A percentile compares a stretch with the other conserved stretches of the same genome.
These are phyloP conservation scores for Pyrgilauda ruficollis DNA, from an alignment of 2,113 vertebrate genomes.

Conservation along the genomic window DNA sequence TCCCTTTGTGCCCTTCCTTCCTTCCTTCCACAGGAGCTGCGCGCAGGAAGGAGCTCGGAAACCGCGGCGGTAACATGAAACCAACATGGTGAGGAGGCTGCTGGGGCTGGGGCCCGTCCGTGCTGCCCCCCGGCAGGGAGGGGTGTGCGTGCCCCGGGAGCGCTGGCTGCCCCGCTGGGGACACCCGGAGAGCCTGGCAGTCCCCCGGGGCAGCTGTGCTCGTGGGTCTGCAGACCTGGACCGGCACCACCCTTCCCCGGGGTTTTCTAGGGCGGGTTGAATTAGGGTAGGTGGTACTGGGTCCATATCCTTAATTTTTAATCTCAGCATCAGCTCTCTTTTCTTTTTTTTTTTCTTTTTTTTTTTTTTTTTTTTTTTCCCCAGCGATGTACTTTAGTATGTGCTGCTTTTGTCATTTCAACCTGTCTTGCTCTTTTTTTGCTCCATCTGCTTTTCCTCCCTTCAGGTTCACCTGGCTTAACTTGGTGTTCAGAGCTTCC, in stretches of 20 bases:
- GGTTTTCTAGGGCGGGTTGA: not conserved
- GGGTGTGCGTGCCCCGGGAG: not conserved
- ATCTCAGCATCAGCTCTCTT: not conserved
- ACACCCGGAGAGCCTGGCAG: not conserved
- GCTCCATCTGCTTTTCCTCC: not conserved
- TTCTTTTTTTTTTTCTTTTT: too few relatives aligned
- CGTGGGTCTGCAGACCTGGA: not conserved
- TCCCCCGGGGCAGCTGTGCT: not conserved
- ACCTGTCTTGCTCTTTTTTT: not conserved
- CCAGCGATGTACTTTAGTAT: not conserved
- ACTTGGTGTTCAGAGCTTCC: not conserved
- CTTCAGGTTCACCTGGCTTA: not conserved
- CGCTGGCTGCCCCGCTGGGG: not conserved
- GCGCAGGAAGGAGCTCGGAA: not conserved
- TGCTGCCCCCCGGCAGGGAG: not conserved
- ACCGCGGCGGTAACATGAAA: not conserved
- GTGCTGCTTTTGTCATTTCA: not conserved
- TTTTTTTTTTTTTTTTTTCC: not conserved
- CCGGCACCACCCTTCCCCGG: not conserved
- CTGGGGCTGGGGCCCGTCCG: not conserved
- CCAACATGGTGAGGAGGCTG: conserved; percentile 44
- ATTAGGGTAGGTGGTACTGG: not conserved
- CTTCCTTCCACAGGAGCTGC: not conserved
- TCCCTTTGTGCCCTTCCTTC: conserved; percentile 9
- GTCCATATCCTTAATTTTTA: not conserved